A percentile compares a stretch with the other conserved stretches of the same genome.
Evolutionary conservation across 1,140 invertebrate species (phyloP).

Genomic region (Tribolium castaneum): DNA sequence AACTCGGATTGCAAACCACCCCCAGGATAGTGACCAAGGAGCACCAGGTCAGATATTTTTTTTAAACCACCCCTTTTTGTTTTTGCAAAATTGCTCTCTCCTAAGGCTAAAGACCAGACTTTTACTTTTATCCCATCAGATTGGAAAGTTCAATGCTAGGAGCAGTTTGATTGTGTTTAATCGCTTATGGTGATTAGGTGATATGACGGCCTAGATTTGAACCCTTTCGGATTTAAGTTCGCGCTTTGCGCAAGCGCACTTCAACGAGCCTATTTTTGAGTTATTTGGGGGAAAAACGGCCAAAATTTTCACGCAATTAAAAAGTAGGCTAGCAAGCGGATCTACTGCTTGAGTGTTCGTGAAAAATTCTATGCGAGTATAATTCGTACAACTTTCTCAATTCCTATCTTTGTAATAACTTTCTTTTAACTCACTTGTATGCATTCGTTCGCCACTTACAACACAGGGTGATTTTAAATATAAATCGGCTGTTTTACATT

Average conservation of each 20-base stretch:
- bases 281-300: not conserved
- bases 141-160: constrained; percentile 11
- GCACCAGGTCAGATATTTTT: constrained; percentile 9
- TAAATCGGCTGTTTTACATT: constrained; percentile 25
- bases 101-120: not conserved
- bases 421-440: constrained; percentile 38
- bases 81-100: not conserved
- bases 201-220: not conserved
- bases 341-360: constrained; percentile 45
- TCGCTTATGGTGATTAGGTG: not conserved
- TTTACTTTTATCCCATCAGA: constrained; percentile 14
- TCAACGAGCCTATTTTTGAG: too few relatives aligned
- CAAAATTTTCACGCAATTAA: constrained; percentile 1
- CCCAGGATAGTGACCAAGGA: constrained; percentile 43
- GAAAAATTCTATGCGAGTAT: constrained; percentile 51
- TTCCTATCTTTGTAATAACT: constrained; percentile 50
- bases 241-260: constrained; percentile 13
- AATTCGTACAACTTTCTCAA: constrained; percentile 57
- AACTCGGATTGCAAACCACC: constrained; percentile 68
- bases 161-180: constrained; percentile 15
- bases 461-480: constrained; percentile 25
- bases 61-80: not conserved
- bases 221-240: constrained; percentile 13
- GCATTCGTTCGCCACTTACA: constrained; percentile 15
- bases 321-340: constrained; percentile 55